Conservation (phyloP, 2,888 invertebrate species). For the Leucoptera coffeella region DNA sequence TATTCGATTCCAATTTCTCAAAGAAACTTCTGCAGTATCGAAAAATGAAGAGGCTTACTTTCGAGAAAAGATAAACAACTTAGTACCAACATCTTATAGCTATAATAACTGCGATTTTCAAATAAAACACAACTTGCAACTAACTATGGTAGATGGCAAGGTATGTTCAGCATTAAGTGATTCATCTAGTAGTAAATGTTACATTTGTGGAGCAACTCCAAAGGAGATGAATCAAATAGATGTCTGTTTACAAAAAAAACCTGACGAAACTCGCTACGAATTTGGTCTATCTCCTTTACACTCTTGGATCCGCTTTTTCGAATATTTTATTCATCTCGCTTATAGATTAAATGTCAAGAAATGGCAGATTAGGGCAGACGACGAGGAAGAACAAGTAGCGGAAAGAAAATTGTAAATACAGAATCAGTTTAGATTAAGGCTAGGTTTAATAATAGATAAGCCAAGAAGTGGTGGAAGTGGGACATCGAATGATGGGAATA, state of each 20-base stretch:
- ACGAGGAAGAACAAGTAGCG: background rate
- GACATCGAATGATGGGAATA: slow-evolving; percentile 1
- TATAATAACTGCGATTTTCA: background rate
- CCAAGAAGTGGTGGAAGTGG: background rate
- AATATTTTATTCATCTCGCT: slow-evolving; percentile 4
- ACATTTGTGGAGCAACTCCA: slow-evolving; percentile 1
- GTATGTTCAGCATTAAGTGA: slow-evolving; percentile 1
- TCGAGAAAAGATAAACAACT: background rate
- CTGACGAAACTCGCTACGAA: background rate
- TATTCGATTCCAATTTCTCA: background rate
- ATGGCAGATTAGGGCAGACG: background rate
- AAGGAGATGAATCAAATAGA: slow-evolving; percentile 1
- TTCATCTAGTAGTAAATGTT: slow-evolving; percentile 1
- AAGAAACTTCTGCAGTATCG: slow-evolving; percentile 1
- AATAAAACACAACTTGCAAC: background rate
- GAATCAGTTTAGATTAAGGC: background rate
- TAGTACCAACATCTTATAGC: background rate
- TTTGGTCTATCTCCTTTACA: too few species aligned
- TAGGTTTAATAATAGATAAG: slow-evolving; percentile 1
- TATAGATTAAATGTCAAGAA: slow-evolving; percentile 2
- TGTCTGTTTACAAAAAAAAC: slow-evolving; percentile 1
- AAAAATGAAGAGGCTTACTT: background rate
- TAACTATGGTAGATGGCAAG: slow-evolving; percentile 2
- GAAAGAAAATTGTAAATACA: background rate
- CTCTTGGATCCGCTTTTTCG: slow-evolving; percentile 2